phyloP scores from a whole-genome alignment of 2,113 vertebrate species.

The Fregata magnificens region DNA sequence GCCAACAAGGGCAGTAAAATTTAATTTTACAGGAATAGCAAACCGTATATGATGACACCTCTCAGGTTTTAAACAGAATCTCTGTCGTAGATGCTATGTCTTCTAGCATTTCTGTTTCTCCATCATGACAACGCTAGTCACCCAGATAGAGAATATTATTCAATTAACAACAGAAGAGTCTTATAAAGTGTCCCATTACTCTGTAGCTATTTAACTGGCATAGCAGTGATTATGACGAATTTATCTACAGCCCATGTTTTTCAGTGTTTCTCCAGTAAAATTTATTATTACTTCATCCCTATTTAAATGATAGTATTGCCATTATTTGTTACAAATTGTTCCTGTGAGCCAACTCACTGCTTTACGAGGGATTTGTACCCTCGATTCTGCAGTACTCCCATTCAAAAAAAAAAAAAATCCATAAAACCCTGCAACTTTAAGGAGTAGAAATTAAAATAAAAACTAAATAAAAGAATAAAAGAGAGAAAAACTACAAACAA shows the following conservation, averaged over 20 bases:
- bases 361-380: not conserved
- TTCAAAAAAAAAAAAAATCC: not conserved
- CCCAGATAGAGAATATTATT: not conserved
- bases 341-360: not conserved
- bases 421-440: not conserved
- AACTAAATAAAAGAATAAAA: not conserved
- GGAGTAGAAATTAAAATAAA: not conserved
- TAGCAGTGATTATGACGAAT: conserved; percentile 14
- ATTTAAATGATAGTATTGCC: not conserved
- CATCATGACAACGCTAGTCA: not conserved
- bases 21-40: not conserved
- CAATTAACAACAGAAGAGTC: not conserved
- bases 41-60: not conserved
- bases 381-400: not conserved
- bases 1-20: not conserved
- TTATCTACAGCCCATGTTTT: not conserved
- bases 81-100: not conserved
- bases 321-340: not conserved
- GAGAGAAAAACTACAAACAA: not conserved
- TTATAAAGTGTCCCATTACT: conserved; percentile 9
- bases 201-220: conserved; percentile 26
- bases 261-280: not conserved
- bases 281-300: not conserved
- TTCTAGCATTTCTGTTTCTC: not conserved
- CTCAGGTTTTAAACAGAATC: not conserved